phyloP scores from a whole-genome alignment of 2,797 vertebrate species.

The Morus bassanus region DNA sequence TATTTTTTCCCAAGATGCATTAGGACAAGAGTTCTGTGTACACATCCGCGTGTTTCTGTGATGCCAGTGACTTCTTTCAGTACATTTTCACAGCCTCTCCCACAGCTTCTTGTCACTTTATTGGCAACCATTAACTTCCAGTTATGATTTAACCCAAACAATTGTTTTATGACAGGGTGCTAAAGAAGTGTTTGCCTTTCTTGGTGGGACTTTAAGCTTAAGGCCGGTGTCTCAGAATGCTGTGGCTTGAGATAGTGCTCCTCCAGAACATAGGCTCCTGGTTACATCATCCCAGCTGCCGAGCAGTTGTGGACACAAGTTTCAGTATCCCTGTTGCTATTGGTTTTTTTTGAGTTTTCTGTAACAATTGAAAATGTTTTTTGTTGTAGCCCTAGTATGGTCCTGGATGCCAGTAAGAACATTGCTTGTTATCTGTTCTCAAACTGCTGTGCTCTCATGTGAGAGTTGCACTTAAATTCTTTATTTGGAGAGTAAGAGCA shows the following conservation, averaged over 20 bases:
- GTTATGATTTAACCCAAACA: neutral
- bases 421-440: neutral
- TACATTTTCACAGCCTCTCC: neutral
- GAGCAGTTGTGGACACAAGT: rapidly evolving
- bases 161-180: neutral
- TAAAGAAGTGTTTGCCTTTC: neutral
- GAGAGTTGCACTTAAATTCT: neutral
- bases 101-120: neutral
- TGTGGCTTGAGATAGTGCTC: neutral
- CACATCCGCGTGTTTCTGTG: neutral
- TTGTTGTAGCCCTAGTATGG: neutral
- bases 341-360: neutral
- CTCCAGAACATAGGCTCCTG: neutral
- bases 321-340: neutral
- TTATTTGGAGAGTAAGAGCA: neutral
- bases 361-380: neutral
- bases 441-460: neutral
- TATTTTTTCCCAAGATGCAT: neutral
- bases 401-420: neutral
- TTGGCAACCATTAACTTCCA: neutral
- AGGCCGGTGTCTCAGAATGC: neutral
- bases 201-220: neutral
- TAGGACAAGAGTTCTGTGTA: neutral
- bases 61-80: neutral
- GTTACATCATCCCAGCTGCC: neutral